Conservation (phyloP, 2,113 vertebrate species). For the Nicator chloris region DNA sequence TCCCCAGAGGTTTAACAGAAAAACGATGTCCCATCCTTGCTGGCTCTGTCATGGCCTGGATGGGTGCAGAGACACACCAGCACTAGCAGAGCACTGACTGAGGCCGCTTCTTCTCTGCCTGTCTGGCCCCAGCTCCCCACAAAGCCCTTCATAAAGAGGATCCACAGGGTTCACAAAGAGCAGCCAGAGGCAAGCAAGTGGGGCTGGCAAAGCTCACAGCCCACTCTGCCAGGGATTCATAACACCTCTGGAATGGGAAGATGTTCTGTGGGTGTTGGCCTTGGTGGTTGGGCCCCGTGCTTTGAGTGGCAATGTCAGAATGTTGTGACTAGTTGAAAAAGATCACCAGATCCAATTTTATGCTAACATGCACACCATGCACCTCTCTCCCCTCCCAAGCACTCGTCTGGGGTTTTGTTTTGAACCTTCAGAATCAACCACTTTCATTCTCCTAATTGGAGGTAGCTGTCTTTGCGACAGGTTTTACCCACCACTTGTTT, state of each 20-base stretch:
- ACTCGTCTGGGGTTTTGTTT: neutral
- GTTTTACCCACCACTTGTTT: neutral
- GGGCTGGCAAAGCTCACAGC: neutral
- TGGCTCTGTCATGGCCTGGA: neutral
- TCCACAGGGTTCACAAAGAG: neutral
- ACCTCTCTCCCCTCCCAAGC: neutral
- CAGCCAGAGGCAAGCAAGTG: rapidly evolving
- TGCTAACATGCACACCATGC: neutral
- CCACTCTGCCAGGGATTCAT: neutral
- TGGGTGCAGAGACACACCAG: neutral
- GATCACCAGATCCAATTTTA: neutral
- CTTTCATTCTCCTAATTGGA: neutral
- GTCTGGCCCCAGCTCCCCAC: neutral
- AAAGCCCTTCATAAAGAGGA: neutral
- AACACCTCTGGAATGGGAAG: rapidly evolving
- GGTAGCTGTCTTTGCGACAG: neutral
- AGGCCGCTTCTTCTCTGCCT: neutral
- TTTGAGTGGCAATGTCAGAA: neutral
- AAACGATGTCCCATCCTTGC: rapidly evolving
- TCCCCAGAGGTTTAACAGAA: neutral
- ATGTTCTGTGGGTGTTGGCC: neutral
- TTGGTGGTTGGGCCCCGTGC: neutral
- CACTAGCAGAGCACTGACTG: neutral
- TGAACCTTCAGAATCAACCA: neutral
- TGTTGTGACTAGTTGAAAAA: neutral